These are phyloP conservation scores for Grus americana DNA, from an alignment of 2,113 vertebrate genomes.

Conservation along the genomic window DNA sequence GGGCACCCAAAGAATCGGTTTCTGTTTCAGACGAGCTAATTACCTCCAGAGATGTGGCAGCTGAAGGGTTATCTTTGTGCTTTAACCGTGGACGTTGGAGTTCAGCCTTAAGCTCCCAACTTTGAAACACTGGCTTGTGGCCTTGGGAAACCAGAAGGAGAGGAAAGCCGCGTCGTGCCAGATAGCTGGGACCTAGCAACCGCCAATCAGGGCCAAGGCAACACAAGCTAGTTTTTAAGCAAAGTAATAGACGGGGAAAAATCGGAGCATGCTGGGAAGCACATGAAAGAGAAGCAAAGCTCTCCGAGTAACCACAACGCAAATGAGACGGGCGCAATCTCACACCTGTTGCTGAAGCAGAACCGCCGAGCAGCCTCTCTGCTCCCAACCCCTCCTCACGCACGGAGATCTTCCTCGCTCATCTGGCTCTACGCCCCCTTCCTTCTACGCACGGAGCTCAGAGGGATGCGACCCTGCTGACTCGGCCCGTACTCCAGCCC, in stretches of 20 bases:
- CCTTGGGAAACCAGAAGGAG: neutral
- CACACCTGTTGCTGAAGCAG: neutral
- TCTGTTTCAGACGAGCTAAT: neutral
- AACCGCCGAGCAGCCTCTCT: neutral
- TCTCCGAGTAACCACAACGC: neutral
- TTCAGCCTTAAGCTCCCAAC: neutral
- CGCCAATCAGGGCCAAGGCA: neutral
- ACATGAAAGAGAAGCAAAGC: neutral
- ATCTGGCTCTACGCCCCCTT: neutral
- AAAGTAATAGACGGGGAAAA: neutral
- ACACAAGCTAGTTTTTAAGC: neutral
- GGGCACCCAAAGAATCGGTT: neutral
- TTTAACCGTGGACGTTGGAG: neutral
- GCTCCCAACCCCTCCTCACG: neutral
- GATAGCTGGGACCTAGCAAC: neutral
- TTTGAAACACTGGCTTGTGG: neutral
- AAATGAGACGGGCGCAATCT: neutral
- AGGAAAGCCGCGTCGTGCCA: neutral
- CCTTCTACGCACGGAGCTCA: neutral
- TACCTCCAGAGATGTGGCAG: neutral
- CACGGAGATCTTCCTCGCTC: fast-evolving
- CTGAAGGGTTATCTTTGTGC: neutral
- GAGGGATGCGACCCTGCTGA: neutral
- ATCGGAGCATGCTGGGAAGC: neutral
- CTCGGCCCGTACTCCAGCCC: neutral